Conservation (phyloP, 2,113 vertebrate species). For the Symphodus melops region DNA sequence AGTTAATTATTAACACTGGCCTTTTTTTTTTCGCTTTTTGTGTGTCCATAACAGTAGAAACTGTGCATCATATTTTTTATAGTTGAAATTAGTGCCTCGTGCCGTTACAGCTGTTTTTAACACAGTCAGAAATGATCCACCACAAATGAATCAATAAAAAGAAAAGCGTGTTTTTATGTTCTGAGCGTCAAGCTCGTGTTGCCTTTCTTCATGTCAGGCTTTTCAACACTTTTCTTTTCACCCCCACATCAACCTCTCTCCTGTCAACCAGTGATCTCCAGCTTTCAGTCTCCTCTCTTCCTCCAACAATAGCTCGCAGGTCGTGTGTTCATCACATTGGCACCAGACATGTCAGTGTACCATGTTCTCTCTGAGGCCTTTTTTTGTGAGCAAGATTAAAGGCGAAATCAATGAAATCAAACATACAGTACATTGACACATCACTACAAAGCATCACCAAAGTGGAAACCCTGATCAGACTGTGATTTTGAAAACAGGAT, state of each 20-base stretch:
- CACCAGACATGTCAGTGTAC: conserved; percentile 14
- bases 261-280: conserved; percentile 39
- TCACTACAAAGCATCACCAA: conserved; percentile 17
- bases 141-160: conserved; percentile 13
- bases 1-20: conserved; percentile 32
- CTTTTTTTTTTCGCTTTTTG: neutral
- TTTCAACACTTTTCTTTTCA: conserved; percentile 32
- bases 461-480: conserved; percentile 12
- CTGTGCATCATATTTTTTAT: neutral
- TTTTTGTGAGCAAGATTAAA: conserved; percentile 45
- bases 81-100: neutral
- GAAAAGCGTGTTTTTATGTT: conserved; percentile 5
- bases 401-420: conserved; percentile 37
- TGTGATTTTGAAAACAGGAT: neutral
- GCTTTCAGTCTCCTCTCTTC: conserved; percentile 32
- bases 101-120: neutral
- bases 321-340: conserved; percentile 38
- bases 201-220: conserved; percentile 14
- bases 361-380: conserved; percentile 9
- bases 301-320: conserved; percentile 39
- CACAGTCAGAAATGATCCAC: conserved; percentile 15
- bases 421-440: conserved; percentile 7
- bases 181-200: conserved; percentile 19
- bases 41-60: neutral
- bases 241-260: conserved; percentile 30